Evolutionary conservation across 1,140 invertebrate species (phyloP).

Genomic region (Phymorhynchus buccinoides): DNA sequence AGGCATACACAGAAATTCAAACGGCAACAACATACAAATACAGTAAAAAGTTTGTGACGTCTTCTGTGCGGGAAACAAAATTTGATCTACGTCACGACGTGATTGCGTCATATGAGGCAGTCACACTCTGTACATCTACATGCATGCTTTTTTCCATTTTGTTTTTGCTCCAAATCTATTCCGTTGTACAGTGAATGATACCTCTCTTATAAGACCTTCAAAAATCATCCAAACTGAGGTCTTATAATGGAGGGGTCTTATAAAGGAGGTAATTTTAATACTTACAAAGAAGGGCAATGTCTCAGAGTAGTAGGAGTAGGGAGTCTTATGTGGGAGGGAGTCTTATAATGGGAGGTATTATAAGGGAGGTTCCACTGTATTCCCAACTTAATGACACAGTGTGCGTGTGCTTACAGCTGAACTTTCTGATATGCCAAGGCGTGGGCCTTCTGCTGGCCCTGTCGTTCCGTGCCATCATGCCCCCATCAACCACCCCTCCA

Average conservation of each 20-base stretch:
- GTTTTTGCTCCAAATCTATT: neutral
- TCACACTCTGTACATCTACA: neutral
- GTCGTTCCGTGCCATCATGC: slow-evolving; percentile 59
- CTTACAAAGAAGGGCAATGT: neutral
- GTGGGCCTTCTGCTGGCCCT: slow-evolving; percentile 59
- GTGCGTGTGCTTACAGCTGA: slow-evolving; percentile 57
- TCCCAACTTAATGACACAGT: neutral
- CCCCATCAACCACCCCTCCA: slow-evolving; percentile 44
- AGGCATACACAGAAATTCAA: no score
- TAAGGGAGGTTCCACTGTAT: no score
- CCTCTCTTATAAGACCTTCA: no score
- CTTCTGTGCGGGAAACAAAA: no score
- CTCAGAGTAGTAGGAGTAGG: neutral
- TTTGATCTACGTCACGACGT: no score
- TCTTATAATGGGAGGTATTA: no score
- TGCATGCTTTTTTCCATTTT: neutral
- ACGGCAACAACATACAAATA: neutral
- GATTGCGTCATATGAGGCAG: no score
- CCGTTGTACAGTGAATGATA: neutral
- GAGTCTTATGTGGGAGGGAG: no score
- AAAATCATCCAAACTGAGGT: no score
- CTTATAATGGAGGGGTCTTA: no score
- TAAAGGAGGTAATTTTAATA: no score
- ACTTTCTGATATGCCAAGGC: slow-evolving; percentile 65
- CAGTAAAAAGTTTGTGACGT: neutral